Evolutionary conservation across 2,113 vertebrate species (phyloP).

Genomic region (Lagopus leucura): DNA sequence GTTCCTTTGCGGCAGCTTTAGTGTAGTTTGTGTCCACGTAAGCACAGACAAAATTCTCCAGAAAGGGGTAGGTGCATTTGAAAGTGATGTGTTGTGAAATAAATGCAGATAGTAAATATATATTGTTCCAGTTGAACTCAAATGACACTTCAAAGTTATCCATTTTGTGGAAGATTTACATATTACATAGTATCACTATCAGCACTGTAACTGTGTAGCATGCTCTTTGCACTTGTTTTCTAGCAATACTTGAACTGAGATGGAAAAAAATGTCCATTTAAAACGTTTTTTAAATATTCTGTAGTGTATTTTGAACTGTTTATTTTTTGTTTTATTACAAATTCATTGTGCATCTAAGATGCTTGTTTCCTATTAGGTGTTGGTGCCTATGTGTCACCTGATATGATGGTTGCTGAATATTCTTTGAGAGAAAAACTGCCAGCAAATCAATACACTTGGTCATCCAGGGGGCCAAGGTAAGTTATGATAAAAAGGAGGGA

Average conservation of each 20-base stretch:
- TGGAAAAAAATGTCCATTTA: neutral
- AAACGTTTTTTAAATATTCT: neutral
- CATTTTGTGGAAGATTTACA: neutral
- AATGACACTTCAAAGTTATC: neutral
- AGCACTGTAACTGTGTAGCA: neutral
- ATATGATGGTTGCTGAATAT: conserved; percentile 99
- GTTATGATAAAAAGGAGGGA: neutral
- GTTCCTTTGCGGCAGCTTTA: neutral
- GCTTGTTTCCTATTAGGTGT: conserved; percentile 81
- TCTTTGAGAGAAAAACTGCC: conserved; percentile 97
- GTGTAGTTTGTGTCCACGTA: neutral
- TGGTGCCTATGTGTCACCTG: conserved; percentile 96
- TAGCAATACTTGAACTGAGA: neutral
- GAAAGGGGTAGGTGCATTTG: rapidly evolving
- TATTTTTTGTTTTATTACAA: neutral
- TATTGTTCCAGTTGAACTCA: neutral
- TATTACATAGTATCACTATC: neutral
- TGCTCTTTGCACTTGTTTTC: neutral
- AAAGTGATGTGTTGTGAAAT: neutral
- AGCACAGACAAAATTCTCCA: neutral
- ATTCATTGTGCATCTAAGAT: neutral
- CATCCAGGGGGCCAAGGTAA: conserved; percentile 92
- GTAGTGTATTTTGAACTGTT: neutral
- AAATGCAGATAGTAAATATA: neutral
- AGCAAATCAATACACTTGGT: conserved; percentile 98